These are phyloP conservation scores for Operophtera brumata DNA, from an alignment of 2,888 invertebrate genomes.

Conservation along the genomic window DNA sequence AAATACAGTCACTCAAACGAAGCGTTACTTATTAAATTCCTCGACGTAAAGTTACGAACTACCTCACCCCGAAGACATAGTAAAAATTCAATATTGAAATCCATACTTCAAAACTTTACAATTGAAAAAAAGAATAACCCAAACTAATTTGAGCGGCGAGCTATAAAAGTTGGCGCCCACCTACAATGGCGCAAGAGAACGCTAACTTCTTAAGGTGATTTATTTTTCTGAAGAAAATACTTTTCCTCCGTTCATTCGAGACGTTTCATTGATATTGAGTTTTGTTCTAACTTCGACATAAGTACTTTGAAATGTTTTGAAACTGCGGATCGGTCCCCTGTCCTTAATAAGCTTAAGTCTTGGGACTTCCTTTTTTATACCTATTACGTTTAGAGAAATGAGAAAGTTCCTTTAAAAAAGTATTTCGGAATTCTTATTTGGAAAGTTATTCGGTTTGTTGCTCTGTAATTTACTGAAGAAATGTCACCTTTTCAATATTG, in stretches of 20 bases:
- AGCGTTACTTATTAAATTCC: slow-evolving; percentile 51
- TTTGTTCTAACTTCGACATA: slow-evolving; percentile 66
- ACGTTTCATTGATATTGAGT: slow-evolving; percentile 74
- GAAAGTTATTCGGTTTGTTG: slow-evolving; percentile 58
- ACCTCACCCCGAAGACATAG: slow-evolving; percentile 51
- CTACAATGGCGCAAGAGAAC: slow-evolving; percentile 62
- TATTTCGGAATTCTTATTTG: slow-evolving; percentile 46
- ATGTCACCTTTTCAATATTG: slow-evolving; percentile 48
- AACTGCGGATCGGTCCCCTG: slow-evolving; percentile 50
- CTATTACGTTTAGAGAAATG: slow-evolving; percentile 56
- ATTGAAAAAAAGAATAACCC: slow-evolving; percentile 58
- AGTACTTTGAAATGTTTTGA: slow-evolving; percentile 67
- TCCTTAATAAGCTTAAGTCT: slow-evolving; percentile 64
- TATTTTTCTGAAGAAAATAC: slow-evolving; percentile 71
- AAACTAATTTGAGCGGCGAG: slow-evolving; percentile 70
- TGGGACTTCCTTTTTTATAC: slow-evolving; percentile 44
- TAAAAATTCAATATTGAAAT: slow-evolving; percentile 76
- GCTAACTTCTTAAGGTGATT: slow-evolving; percentile 69
- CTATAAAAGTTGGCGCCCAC: slow-evolving; percentile 69
- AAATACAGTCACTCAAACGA: slow-evolving; percentile 32
- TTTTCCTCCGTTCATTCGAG: slow-evolving; percentile 58
- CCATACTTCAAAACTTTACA: slow-evolving; percentile 71
- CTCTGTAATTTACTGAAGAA: slow-evolving; percentile 52
- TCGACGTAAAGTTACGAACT: slow-evolving; percentile 44
- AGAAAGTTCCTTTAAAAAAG: slow-evolving; percentile 39